A percentile compares a stretch with the other conserved stretches of the same genome.
phyloP scores from a whole-genome alignment of 1,140 invertebrate genomes.

The Eciton burchellii region DNA sequence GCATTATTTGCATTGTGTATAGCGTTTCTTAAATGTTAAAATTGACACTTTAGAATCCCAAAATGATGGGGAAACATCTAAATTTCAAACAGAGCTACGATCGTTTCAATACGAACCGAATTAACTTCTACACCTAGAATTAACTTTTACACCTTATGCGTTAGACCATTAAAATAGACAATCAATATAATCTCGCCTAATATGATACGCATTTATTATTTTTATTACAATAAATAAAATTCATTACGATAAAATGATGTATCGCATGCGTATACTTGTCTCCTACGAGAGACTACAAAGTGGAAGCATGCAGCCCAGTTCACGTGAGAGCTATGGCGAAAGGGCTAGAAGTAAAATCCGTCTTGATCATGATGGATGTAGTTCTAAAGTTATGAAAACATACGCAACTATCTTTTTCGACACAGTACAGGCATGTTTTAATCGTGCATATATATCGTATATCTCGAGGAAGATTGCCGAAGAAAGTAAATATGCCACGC shows the following conservation, averaged over 20 bases:
- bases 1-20: too few relatives aligned
- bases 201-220: too few relatives aligned
- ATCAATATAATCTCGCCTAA: too few relatives aligned
- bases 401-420: conserved; percentile 9
- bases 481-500: conserved; percentile 3
- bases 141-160: too few relatives aligned
- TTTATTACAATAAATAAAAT: neutral
- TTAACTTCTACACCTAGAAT: too few relatives aligned
- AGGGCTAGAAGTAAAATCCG: too few relatives aligned
- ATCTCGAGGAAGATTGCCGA: neutral
- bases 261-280: conserved; percentile 21
- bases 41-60: too few relatives aligned
- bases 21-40: too few relatives aligned
- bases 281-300: conserved; percentile 2
- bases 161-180: too few relatives aligned
- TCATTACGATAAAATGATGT: neutral
- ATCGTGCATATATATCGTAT: conserved; percentile 33
- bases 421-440: conserved; percentile 7
- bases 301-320: conserved; percentile 35
- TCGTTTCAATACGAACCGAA: too few relatives aligned
- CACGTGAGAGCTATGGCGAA: neutral
- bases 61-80: too few relatives aligned
- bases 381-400: conserved; percentile 10
- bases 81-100: too few relatives aligned
- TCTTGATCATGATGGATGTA: conserved; percentile 1